Conservation (phyloP, 2,888 invertebrate genomes). For the Papilio protenor region DNA sequence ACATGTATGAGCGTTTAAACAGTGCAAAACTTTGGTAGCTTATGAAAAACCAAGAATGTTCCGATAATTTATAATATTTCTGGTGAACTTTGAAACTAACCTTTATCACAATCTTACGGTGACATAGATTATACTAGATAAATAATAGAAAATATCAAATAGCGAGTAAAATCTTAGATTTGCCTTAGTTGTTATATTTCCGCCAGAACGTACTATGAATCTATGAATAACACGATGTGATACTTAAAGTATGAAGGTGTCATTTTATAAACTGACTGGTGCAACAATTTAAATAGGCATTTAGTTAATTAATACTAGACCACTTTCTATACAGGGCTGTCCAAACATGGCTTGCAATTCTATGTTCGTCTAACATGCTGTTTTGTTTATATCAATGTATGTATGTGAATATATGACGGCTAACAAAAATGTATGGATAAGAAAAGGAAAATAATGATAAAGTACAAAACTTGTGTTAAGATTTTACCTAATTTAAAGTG, state of each 20-base stretch:
- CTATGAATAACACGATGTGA: slow-evolving; percentile 22
- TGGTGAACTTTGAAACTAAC: not conserved
- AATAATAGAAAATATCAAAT: slow-evolving; percentile 6
- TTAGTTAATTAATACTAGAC: slow-evolving; percentile 49
- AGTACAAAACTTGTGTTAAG: too few species aligned
- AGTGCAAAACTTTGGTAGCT: not conserved
- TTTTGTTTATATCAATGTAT: not conserved
- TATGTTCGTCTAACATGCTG: not conserved
- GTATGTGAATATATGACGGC: not conserved
- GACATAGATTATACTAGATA: slow-evolving; percentile 5
- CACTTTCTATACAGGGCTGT: slow-evolving; percentile 47
- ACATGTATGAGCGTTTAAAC: not conserved
- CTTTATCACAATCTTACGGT: not conserved
- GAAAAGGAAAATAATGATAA: too few species aligned
- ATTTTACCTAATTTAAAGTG: too few species aligned
- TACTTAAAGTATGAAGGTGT: slow-evolving; percentile 17
- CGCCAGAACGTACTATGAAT: not conserved
- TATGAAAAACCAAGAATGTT: not conserved
- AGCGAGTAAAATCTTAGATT: not conserved
- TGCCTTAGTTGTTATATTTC: not conserved
- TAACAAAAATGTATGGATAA: too few species aligned
- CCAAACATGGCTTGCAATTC: not conserved
- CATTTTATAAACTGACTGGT: slow-evolving; percentile 30
- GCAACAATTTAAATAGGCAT: slow-evolving; percentile 47
- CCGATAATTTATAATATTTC: not conserved